Percentiles rank a stretch among this genome's conserved stretches.
These are phyloP conservation scores for Mesochorus sp. DNA, from an alignment of 2,888 invertebrate genomes.

Conservation along the genomic window DNA sequence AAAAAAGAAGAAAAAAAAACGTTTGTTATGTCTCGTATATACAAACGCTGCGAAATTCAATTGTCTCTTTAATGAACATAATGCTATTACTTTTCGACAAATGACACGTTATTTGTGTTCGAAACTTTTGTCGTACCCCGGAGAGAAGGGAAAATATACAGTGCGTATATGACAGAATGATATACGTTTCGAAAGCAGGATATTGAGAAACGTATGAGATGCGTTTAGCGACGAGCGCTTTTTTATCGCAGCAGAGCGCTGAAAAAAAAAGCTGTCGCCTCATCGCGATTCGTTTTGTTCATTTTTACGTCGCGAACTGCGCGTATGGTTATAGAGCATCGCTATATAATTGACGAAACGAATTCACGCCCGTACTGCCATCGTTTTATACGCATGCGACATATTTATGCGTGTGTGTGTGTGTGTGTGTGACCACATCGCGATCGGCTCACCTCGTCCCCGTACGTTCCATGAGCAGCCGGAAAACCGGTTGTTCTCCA, in stretches of 20 bases:
- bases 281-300: neutral
- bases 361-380: constrained; percentile 45
- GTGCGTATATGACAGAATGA: neutral
- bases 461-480: constrained; percentile 64
- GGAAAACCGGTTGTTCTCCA: constrained; percentile 74
- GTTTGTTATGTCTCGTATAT: too few relatives aligned
- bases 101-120: constrained; percentile 13
- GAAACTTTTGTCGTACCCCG: constrained; percentile 2
- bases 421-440: neutral
- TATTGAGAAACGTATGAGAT: constrained; percentile 45
- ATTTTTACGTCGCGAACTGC: constrained; percentile 2
- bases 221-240: constrained; percentile 5
- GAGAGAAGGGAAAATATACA: too few relatives aligned
- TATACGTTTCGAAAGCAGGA: neutral
- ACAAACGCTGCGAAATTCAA: constrained; percentile 28
- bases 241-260: constrained; percentile 32
- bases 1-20: too few relatives aligned
- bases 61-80: constrained; percentile 9
- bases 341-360: constrained; percentile 50
- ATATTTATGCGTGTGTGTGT: neutral
- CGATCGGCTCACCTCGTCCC: constrained; percentile 15
- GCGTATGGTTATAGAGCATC: constrained; percentile 12
- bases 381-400: neutral
- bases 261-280: constrained; percentile 11
- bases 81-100: neutral